A percentile compares a stretch with the other conserved stretches of the same genome.
Conservation (phyloP, 2,888 invertebrate genomes). For the Orchesellides sinensis region DNA sequence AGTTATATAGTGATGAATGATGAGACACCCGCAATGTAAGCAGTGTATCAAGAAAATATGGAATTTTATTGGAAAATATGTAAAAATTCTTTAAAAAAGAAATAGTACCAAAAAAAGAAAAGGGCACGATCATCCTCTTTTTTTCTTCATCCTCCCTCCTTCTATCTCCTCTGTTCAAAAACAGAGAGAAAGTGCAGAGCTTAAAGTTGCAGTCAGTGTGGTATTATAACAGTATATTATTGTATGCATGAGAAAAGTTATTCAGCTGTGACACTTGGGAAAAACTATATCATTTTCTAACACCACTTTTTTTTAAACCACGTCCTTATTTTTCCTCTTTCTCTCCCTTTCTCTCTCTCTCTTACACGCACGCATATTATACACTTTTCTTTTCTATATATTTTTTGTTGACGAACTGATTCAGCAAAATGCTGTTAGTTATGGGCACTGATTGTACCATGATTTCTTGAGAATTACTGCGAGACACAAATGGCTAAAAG, state of each 20-base stretch:
- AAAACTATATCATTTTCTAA: constrained; percentile 62
- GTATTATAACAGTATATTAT: not conserved
- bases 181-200: not conserved
- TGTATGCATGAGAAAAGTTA: constrained; percentile 43
- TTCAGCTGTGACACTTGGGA: constrained; percentile 60
- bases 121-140: constrained; percentile 12
- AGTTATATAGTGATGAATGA: not conserved
- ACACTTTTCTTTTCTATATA: too few species aligned
- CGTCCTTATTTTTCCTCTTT: constrained; percentile 23
- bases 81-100: constrained; percentile 9
- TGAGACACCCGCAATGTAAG: not conserved
- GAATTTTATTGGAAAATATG: constrained; percentile 29
- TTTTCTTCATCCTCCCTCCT: not conserved
- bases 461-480: constrained; percentile 25
- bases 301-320: constrained; percentile 47
- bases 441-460: constrained; percentile 56
- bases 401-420: constrained; percentile 59
- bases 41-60: constrained; percentile 23
- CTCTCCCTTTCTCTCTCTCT: too few species aligned
- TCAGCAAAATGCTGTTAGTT: constrained; percentile 57
- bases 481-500: not conserved
- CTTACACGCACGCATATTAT: too few species aligned
- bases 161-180: not conserved
- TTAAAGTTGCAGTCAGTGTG: not conserved
- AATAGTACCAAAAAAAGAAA: constrained; percentile 12